phyloP scores from a whole-genome alignment of 1,140 invertebrate species.

The Magallana angulata region DNA sequence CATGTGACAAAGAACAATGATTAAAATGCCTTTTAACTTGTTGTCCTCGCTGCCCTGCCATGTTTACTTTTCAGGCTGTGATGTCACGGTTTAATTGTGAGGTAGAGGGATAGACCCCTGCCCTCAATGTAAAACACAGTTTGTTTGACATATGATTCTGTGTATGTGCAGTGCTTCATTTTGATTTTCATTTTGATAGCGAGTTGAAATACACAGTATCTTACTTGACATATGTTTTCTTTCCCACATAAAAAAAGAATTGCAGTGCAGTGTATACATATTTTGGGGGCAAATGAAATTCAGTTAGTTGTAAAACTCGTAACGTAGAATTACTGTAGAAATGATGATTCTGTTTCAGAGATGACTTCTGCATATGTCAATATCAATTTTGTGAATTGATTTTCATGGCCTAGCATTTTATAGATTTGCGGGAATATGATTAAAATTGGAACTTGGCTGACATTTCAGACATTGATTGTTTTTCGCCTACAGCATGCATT shows the following conservation, averaged over 20 bases:
- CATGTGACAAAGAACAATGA: slow-evolving; percentile 15
- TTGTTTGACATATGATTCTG: too few species aligned
- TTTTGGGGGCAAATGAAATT: too few species aligned
- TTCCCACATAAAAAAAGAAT: too few species aligned
- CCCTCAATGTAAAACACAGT: too few species aligned
- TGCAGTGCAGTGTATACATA: too few species aligned
- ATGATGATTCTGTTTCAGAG: not conserved
- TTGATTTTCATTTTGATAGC: too few species aligned
- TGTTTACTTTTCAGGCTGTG: slow-evolving; percentile 2
- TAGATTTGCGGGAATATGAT: slow-evolving; percentile 36
- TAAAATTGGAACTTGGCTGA: slow-evolving; percentile 30
- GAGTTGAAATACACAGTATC: too few species aligned
- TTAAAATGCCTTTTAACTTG: slow-evolving; percentile 19
- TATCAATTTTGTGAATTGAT: slow-evolving; percentile 37
- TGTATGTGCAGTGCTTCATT: too few species aligned
- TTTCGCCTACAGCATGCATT: slow-evolving; percentile 9
- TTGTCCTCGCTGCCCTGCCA: not conserved
- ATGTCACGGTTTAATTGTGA: not conserved
- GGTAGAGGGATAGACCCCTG: too few species aligned
- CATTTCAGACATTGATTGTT: slow-evolving; percentile 36
- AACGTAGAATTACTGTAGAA: too few species aligned
- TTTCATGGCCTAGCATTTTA: slow-evolving; percentile 28
- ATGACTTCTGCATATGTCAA: not conserved
- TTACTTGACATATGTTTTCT: too few species aligned
- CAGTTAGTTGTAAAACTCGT: too few species aligned